Conservation (phyloP, 2,888 invertebrate genomes). For the Allygus modestus region DNA sequence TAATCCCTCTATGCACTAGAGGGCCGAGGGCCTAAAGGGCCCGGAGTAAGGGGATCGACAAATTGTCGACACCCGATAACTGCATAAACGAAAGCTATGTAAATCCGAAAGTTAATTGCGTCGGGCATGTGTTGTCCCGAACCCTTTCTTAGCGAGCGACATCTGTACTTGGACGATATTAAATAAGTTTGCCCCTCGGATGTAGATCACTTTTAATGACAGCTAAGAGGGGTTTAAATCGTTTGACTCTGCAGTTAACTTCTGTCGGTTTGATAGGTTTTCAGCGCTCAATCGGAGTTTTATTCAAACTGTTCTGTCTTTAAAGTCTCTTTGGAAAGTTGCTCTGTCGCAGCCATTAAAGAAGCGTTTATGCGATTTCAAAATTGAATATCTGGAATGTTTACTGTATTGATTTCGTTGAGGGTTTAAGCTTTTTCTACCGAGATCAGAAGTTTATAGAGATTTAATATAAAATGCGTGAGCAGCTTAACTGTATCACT, state of each 20-base stretch:
- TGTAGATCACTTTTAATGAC: conserved; percentile 60
- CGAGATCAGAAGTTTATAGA: too few species aligned
- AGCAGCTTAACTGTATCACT: too few species aligned
- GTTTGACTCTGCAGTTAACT: conserved; percentile 51
- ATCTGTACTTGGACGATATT: conserved; percentile 56
- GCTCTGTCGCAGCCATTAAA: conserved; percentile 12
- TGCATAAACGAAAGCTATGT: conserved; percentile 58
- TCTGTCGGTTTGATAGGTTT: conserved; percentile 57
- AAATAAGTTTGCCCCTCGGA: conserved; percentile 57
- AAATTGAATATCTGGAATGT: not conserved
- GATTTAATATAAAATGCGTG: too few species aligned
- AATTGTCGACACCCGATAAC: conserved; percentile 51
- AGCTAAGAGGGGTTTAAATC: conserved; percentile 54
- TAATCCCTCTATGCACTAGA: not conserved
- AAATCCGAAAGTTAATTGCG: conserved; percentile 55
- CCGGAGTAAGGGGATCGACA: not conserved
- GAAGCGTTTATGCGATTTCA: conserved; percentile 21
- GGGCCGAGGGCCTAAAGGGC: not conserved
- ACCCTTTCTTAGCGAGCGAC: conserved; percentile 48
- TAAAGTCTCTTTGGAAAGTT: conserved; percentile 26
- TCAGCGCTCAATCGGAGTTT: conserved; percentile 48
- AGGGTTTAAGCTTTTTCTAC: too few species aligned
- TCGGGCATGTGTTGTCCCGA: conserved; percentile 22
- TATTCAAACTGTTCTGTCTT: conserved; percentile 57
- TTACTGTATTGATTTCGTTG: not conserved